Evolutionary conservation across 2,113 vertebrate genomes (phyloP), one percentile per base, ranked within the genome.

Genomic region (Laticauda laticaudata): DNA sequence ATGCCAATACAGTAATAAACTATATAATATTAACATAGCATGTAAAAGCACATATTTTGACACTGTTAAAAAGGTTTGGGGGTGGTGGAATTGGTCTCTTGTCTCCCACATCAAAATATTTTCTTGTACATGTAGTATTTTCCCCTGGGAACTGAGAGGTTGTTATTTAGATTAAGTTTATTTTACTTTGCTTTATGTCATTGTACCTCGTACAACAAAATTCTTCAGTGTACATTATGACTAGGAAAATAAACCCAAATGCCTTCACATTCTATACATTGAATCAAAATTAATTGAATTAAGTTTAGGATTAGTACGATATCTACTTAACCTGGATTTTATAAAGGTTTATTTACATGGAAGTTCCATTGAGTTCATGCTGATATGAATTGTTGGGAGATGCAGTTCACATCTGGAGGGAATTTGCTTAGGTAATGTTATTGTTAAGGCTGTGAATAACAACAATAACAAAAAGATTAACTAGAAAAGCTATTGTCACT

Each of bases 401-500:
- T 48, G 69, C 69, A 81, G 69, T 39, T 81, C 34, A 81, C 34
- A 81, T 81, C 69, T 81, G 69, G 69, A 20, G n/a, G 5, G 6
- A 39, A 39, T 81, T 39, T 81, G 69, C n/a, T 81, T 81, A 34
- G 34, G 69, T 81, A 81, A 81, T 81, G 69, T 81, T 81, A 81
- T 39, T 81, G 69, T 34, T 75, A 75, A 75, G n/a, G 14, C 18
- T 75, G 69, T 34, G 69, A 81, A 81, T 14, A 81, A 69, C 64
- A 69, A 81, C n/a, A 81, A 81, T 39, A 81, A 21, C 69, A 81
- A 81, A 75, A 81, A 81, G 15, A 81, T 81, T 81, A 39, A 81
- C 87, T 53, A 43, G 94, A 91, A 57, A 90, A 64, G 39, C 5
- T 14, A 24, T 90, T 93, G 69, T 29, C 29, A 56, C n/a, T 95